Evolutionary conservation across 2,888 invertebrate genomes (phyloP), one percentile per base, ranked within the genome.

Genomic region (Erebia palarica): DNA sequence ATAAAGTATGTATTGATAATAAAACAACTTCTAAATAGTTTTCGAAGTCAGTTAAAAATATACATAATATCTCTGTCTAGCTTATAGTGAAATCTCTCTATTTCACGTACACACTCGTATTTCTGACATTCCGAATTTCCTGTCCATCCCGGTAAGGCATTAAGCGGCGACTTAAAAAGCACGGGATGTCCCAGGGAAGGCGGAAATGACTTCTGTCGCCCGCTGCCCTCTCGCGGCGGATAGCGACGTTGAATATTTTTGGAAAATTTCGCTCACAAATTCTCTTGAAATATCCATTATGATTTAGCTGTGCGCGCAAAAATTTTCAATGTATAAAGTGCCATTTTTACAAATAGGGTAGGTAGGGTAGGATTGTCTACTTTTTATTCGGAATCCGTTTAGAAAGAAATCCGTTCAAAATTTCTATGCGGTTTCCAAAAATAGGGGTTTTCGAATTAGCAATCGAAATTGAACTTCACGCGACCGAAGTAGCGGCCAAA

Each of bases 191-290:
- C 77, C 81, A 82, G 90, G 86, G 85, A 82, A 83, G 76, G 75
- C 86, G 92, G 92, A 93, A 92, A 93, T 93, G 87, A 90, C 90
- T 88, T 88, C 90, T 89, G 90, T 90, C 55, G 55, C 16, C 10
- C 9, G 55, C 18, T 90, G 83, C 76, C 83, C 78, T 70, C 72
- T 72, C 44, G 69, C 68, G 68, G 57, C 44, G 57, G 66, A 58
- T 57, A 57, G 55, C 67, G 61, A 63, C 18, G n/a, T 49, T 51
- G 53, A 68, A 53, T 68, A 68, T 68, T 68, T 61, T 61, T 60
- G 61, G 36, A 68, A 61, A 61, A 36, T 59, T 67, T 59, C 36
- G 36, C 27, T 51, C 11, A 60, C 49, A 36, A 55, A 60, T 27
- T 36, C 36, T 36, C 57, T 13, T 49, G 13, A 27, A 55, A 58